A percentile compares a stretch with the other conserved stretches of the same genome.
Conservation (phyloP, 1,140 invertebrate genomes). For the Dendroctonus ponderosae region DNA sequence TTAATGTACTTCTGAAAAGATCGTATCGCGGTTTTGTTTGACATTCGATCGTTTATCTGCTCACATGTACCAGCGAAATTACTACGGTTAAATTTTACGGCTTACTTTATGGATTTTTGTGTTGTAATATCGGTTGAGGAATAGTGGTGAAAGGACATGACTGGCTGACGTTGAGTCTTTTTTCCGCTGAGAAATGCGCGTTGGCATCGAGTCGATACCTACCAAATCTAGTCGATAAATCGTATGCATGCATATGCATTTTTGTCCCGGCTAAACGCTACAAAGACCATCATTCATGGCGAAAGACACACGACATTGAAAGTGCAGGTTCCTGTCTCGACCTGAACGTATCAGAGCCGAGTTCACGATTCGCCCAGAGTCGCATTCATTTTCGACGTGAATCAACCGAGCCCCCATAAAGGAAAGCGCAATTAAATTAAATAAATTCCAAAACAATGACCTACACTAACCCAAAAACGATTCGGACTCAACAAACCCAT, state of each 20-base stretch:
- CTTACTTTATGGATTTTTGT: constrained; percentile 21
- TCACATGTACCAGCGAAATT: constrained; percentile 22
- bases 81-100: constrained; percentile 16
- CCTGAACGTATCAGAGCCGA: constrained; percentile 18
- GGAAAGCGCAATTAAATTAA: background rate
- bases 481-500: constrained; percentile 16
- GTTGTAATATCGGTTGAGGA: constrained; percentile 10
- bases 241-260: constrained; percentile 18
- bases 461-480: constrained; percentile 13
- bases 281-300: constrained; percentile 24
- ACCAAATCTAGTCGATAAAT: too few species aligned
- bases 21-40: constrained; percentile 29
- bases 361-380: constrained; percentile 13
- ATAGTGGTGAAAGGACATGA: constrained; percentile 6
- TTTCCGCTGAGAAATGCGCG: too few species aligned
- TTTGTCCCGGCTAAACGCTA: constrained; percentile 16
- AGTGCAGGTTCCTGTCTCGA: constrained; percentile 19
- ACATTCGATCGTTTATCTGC: constrained; percentile 31
- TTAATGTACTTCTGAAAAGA: constrained; percentile 32
- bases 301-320: constrained; percentile 24
- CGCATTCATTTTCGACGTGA: background rate
- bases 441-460: constrained; percentile 9
- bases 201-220: too few species aligned
- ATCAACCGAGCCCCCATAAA: background rate
- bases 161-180: too few species aligned